A percentile compares a stretch with the other conserved stretches of the same genome.
These are phyloP conservation scores for Aldrovandia affinis DNA, from an alignment of 2,797 vertebrate genomes.

Conservation along the genomic window DNA sequence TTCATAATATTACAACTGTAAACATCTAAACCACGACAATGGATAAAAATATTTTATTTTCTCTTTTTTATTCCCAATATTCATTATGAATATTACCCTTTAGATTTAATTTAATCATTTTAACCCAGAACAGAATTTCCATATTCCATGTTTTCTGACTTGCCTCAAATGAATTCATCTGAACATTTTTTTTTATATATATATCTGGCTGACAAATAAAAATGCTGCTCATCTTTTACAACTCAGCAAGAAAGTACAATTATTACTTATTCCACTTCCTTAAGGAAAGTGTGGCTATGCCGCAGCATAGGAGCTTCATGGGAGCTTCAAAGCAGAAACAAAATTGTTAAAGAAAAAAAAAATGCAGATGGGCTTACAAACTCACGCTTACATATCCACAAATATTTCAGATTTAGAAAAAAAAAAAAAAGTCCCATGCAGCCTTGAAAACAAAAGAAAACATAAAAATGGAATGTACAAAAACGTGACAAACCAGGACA, in stretches of 20 bases:
- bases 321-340: neutral
- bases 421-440: constrained; percentile 55
- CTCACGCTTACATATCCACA: constrained; percentile 59
- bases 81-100: neutral
- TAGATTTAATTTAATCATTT: neutral
- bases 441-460: constrained; percentile 45
- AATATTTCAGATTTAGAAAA: constrained; percentile 51
- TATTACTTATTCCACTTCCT: neutral
- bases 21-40: neutral
- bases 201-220: neutral
- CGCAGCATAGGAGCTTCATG: no score
- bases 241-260: neutral
- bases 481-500: constrained; percentile 70
- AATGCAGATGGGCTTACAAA: neutral
- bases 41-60: neutral
- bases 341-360: neutral
- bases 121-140: neutral
- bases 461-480: constrained; percentile 47
- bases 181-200: neutral
- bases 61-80: neutral
- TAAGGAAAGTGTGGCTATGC: neutral
- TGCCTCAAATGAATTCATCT: neutral
- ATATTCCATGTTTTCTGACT: neutral
- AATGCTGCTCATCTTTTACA: neutral
- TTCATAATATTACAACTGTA: neutral